Conservation (phyloP, 2,113 vertebrate species). For the Eolophus roseicapilla region DNA sequence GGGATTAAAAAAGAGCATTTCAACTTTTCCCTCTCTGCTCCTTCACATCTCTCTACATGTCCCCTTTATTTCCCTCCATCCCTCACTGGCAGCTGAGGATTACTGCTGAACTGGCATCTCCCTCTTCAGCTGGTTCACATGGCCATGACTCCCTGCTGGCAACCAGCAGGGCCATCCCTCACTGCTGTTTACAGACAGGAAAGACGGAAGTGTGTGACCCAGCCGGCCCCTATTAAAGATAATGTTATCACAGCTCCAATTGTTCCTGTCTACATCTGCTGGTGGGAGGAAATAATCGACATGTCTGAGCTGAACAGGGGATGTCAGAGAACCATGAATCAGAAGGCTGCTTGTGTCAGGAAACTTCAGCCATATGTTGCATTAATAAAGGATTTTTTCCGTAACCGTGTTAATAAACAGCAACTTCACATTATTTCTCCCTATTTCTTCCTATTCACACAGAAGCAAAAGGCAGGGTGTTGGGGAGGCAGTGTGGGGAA, state of each 20-base stretch:
- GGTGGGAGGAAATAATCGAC: constrained; percentile 12
- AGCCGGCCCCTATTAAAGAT: background rate
- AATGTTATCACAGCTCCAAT: constrained; percentile 6
- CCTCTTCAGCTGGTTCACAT: background rate
- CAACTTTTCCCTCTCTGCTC: background rate
- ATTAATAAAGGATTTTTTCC: background rate
- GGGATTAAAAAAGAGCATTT: background rate
- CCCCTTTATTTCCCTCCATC: background rate
- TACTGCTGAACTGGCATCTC: background rate
- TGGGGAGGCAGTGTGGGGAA: background rate
- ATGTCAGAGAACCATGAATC: background rate
- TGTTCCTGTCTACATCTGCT: constrained; percentile 21
- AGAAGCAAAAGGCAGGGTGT: background rate
- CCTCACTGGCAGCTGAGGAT: background rate
- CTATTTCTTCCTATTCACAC: background rate
- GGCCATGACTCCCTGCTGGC: rapidly evolving
- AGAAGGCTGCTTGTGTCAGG: background rate
- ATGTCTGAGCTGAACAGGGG: background rate
- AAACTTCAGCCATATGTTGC: background rate
- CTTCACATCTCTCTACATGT: background rate
- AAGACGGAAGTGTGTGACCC: background rate
- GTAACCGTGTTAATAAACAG: background rate
- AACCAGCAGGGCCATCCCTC: background rate
- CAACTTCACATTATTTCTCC: background rate
- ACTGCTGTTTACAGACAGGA: background rate